Conservation (phyloP, 2,113 vertebrate species). For the Strix uralensis region DNA sequence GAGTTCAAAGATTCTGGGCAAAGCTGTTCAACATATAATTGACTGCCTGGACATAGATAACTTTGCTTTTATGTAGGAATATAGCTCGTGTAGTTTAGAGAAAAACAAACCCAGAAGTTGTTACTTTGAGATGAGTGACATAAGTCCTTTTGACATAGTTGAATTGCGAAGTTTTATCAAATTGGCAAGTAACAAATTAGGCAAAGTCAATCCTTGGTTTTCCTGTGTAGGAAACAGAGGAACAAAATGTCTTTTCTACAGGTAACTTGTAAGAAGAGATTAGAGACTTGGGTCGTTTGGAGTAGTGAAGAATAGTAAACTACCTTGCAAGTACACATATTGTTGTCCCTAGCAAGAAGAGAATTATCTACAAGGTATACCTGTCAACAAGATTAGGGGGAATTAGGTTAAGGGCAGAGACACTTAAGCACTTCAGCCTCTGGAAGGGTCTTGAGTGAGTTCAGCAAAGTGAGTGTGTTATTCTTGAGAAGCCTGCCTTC, state of each 20-base stretch:
- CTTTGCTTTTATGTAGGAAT: neutral
- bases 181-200: neutral
- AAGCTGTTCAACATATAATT: neutral
- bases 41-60: neutral
- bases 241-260: neutral
- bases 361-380: slow-evolving; percentile 75
- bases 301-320: neutral
- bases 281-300: neutral
- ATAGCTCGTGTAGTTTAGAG: neutral
- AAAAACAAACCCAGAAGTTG: neutral
- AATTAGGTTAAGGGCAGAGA: slow-evolving; percentile 72
- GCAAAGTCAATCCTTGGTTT: neutral
- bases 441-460: slow-evolving; percentile 31
- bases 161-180: neutral
- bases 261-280: neutral
- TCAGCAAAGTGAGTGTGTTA: slow-evolving; percentile 11
- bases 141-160: neutral
- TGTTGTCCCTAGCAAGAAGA: neutral
- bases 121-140: neutral
- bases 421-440: slow-evolving; percentile 56
- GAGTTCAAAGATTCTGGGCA: neutral
- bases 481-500: slow-evolving; percentile 11
- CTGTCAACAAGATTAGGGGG: slow-evolving; percentile 78
- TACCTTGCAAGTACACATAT: neutral
- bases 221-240: neutral